phyloP scores from a whole-genome alignment of 2,888 invertebrate genomes.

The Drosophila subquinaria region DNA sequence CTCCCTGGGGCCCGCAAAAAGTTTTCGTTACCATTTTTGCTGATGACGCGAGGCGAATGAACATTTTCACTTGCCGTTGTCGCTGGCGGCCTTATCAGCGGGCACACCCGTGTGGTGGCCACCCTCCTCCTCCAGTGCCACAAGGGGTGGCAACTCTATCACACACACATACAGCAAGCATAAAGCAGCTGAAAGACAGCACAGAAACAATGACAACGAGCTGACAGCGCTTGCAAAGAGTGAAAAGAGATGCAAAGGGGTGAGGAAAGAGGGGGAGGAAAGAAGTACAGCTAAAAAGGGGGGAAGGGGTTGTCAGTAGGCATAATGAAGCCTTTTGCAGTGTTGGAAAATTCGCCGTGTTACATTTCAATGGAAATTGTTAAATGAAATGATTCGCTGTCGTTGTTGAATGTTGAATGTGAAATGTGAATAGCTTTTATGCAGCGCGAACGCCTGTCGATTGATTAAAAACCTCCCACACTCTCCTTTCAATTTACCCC shows the following conservation, averaged over 20 bases:
- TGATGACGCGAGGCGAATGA: slow-evolving; percentile 59
- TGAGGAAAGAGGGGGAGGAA: not conserved
- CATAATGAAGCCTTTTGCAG: slow-evolving; percentile 73
- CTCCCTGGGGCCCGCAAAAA: slow-evolving; percentile 16
- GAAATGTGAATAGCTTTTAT: slow-evolving; percentile 53
- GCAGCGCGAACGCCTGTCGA: slow-evolving; percentile 45
- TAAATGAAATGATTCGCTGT: slow-evolving; percentile 75
- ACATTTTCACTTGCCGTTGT: slow-evolving; percentile 77
- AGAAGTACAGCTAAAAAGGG: not conserved
- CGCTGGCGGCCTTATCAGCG: slow-evolving; percentile 65
- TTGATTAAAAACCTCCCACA: slow-evolving; percentile 60
- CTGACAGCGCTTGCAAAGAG: slow-evolving; percentile 55
- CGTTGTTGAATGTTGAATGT: slow-evolving; percentile 33
- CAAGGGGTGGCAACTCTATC: slow-evolving; percentile 48
- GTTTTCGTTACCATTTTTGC: slow-evolving; percentile 39
- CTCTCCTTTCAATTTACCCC: not conserved
- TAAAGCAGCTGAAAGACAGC: slow-evolving; percentile 51
- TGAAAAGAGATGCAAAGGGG: slow-evolving; percentile 8
- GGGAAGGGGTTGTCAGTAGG: slow-evolving; percentile 6
- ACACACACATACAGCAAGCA: slow-evolving; percentile 41
- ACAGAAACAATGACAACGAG: slow-evolving; percentile 76
- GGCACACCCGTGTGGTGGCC: slow-evolving; percentile 43
- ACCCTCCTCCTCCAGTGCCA: not conserved
- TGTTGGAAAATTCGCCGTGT: slow-evolving; percentile 72
- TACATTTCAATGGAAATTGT: slow-evolving; percentile 78